Conservation (phyloP, 2,113 vertebrate genomes). For the Notarius lentiginosus region DNA sequence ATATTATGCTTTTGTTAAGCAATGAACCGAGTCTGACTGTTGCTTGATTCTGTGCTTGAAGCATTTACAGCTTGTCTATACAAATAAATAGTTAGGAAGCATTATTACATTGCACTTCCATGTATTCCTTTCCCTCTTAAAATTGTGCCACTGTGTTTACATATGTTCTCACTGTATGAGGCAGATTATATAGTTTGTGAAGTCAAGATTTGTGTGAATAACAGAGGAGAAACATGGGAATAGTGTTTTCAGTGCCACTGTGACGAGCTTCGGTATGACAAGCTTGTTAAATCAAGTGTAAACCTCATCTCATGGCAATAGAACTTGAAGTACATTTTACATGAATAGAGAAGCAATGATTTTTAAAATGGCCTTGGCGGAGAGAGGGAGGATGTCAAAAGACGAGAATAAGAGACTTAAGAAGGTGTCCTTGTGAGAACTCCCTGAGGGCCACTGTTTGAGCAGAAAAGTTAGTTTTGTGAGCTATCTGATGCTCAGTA, state of each 20-base stretch:
- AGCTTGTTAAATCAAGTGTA: slow-evolving; percentile 27
- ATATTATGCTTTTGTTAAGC: not conserved
- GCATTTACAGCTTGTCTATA: not conserved
- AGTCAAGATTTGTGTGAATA: slow-evolving; percentile 13
- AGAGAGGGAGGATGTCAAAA: not conserved
- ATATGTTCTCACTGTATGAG: slow-evolving; percentile 38
- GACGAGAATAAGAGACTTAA: slow-evolving; percentile 4
- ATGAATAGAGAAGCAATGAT: not conserved
- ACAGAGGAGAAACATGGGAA: slow-evolving; percentile 10
- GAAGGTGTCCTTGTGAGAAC: slow-evolving; percentile 30
- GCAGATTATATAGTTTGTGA: slow-evolving; percentile 2
- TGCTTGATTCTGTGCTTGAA: not conserved
- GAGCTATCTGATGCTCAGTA: not conserved
- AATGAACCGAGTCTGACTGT: not conserved
- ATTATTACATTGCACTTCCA: not conserved
- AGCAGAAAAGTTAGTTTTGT: not conserved
- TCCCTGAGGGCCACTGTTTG: not conserved
- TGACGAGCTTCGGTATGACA: slow-evolving; percentile 13
- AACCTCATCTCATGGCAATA: slow-evolving; percentile 32
- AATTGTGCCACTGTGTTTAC: not conserved
- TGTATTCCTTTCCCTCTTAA: slow-evolving; percentile 7
- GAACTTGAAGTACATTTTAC: slow-evolving; percentile 20
- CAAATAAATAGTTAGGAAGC: not conserved
- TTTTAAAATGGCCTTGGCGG: slow-evolving; percentile 26
- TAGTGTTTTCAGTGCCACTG: slow-evolving; percentile 17